Evolutionary conservation across 2,888 invertebrate genomes (phyloP).

Genomic region (Agrenia bidenticulata): DNA sequence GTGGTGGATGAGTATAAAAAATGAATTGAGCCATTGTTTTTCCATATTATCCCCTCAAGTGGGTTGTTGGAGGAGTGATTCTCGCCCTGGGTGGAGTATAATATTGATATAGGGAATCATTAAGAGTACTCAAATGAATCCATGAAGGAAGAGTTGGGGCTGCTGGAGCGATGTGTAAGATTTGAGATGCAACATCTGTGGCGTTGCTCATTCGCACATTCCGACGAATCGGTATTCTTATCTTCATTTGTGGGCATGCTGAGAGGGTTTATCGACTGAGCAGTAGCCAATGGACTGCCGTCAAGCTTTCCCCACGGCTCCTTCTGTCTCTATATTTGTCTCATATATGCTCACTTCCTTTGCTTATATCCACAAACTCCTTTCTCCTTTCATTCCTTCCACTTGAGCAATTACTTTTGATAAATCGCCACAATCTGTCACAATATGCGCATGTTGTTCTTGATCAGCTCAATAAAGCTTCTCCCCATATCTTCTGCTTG

Average conservation of each 20-base stretch:
- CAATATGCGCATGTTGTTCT: constrained; percentile 51
- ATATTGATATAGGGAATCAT: constrained; percentile 53
- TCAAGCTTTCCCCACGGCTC: constrained; percentile 47
- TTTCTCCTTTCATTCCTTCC: constrained; percentile 18
- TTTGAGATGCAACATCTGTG: constrained; percentile 52
- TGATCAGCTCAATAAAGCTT: constrained; percentile 50
- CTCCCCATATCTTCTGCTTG: constrained; percentile 21
- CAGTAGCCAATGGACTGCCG: constrained; percentile 51
- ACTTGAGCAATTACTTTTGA: constrained; percentile 35
- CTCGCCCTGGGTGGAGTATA: constrained; percentile 33
- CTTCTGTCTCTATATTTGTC: neutral
- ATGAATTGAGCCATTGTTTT: constrained; percentile 54
- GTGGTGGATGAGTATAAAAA: constrained; percentile 41
- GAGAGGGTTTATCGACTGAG: constrained; percentile 47
- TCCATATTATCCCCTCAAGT: constrained; percentile 53
- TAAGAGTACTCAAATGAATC: constrained; percentile 54
- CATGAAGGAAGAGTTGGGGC: constrained; percentile 39
- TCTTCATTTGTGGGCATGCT: constrained; percentile 50
- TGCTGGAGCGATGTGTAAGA: constrained; percentile 28
- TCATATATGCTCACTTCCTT: neutral
- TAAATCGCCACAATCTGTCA: constrained; percentile 53
- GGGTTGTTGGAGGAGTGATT: constrained; percentile 33
- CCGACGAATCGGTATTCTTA: constrained; percentile 47
- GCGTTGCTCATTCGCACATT: constrained; percentile 53
- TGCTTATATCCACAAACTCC: neutral